Percentiles rank a stretch among this genome's conserved stretches.
phyloP scores from a whole-genome alignment of 1,140 invertebrate genomes.

The Ceratitis capitata region DNA sequence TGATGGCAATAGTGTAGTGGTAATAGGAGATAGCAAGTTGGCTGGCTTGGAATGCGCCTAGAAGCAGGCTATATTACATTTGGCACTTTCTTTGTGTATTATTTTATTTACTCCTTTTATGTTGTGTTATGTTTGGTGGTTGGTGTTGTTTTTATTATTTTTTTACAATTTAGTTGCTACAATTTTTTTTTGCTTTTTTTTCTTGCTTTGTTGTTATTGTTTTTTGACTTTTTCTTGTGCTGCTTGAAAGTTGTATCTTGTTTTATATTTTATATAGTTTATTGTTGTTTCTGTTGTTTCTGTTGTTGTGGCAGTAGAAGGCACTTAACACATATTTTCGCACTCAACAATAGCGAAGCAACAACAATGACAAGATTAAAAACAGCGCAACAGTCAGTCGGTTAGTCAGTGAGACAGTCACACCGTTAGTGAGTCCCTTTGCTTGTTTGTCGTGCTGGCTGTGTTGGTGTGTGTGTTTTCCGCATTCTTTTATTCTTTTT shows the following conservation, averaged over 20 bases:
- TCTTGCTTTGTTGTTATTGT: not conserved
- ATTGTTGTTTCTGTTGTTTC: not conserved
- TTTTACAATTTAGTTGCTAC: too few relatives aligned
- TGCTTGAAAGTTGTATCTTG: constrained; percentile 22
- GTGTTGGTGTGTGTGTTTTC: not conserved
- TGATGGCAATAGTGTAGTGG: too few relatives aligned
- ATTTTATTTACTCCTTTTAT: not conserved
- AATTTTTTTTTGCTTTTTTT: not conserved
- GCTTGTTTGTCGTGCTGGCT: not conserved
- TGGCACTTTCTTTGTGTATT: constrained; percentile 27
- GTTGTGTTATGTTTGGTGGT: too few relatives aligned
- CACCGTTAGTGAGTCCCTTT: not conserved
- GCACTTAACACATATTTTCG: constrained; percentile 33
- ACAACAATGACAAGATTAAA: constrained; percentile 24
- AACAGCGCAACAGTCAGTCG: not conserved
- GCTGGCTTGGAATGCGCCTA: constrained; percentile 7
- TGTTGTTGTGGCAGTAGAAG: constrained; percentile 21
- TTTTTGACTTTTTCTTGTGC: not conserved
- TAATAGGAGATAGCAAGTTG: not conserved
- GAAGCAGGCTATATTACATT: constrained; percentile 25
- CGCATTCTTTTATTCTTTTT: not conserved
- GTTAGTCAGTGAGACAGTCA: not conserved
- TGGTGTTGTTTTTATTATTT: not conserved
- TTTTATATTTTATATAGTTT: not conserved
- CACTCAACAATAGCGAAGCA: constrained; percentile 33